Conservation (phyloP, 2,888 invertebrate genomes). For the Autographa gamma region DNA sequence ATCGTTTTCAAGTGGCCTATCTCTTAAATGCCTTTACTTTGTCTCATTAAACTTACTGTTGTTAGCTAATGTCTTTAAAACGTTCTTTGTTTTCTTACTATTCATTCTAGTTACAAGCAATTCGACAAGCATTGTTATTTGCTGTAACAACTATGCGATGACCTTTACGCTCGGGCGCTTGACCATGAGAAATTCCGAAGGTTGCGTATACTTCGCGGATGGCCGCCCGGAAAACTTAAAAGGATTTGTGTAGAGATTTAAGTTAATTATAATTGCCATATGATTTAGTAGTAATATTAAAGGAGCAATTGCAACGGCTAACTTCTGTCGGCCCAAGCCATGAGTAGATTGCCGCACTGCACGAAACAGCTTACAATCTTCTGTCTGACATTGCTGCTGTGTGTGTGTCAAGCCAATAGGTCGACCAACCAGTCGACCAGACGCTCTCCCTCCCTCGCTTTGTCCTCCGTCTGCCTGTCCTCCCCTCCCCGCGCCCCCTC, state of each 20-base stretch:
- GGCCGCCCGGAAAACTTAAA: conserved; percentile 49
- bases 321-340: conserved; percentile 48
- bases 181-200: conserved; percentile 85
- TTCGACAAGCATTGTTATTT: conserved; percentile 71
- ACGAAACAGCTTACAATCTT: conserved; percentile 80
- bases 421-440: conserved; percentile 88
- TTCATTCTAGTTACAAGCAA: conserved; percentile 62
- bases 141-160: conserved; percentile 74
- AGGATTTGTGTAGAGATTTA: conserved; percentile 31
- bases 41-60: conserved; percentile 4
- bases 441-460: conserved; percentile 85
- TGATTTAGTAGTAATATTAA: conserved; percentile 10
- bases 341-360: conserved; percentile 65
- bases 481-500: conserved; percentile 71
- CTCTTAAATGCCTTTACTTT: not conserved
- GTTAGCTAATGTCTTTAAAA: conserved; percentile 53
- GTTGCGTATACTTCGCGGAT: conserved; percentile 76
- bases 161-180: conserved; percentile 82
- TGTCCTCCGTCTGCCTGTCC: conserved; percentile 77
- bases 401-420: conserved; percentile 84
- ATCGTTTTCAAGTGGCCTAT: not conserved
- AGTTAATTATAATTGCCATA: conserved; percentile 18
- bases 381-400: conserved; percentile 76
- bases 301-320: conserved; percentile 40
- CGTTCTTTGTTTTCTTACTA: conserved; percentile 53